Base-by-base conservation (phyloP, 2,113 vertebrate species). In the Cricetomys ansorgei region DNA sequence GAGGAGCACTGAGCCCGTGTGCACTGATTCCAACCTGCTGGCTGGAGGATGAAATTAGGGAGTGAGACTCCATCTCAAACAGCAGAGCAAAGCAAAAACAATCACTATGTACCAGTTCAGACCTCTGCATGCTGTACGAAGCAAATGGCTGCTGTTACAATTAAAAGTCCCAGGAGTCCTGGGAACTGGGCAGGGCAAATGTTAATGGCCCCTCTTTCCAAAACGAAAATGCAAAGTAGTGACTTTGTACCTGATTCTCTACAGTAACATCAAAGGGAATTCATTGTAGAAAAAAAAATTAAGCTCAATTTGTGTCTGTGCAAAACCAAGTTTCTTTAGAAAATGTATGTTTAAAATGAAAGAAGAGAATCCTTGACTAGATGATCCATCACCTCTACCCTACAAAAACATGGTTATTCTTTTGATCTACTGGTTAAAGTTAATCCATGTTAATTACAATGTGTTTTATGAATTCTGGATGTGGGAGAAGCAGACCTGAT, bases 381-480 rank as follows among this genome's bases (percentile, higher is more conserved):
- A 75, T 40, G 23, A 80, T 10, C 16, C 73, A 34, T 1, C 64
- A 86, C 81, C 50, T 12, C 91, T 85, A 91, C 84, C 15, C 27
- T 90, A 91, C 16, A 87, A 90, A 93, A 94, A 73, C 21, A 95
- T 37, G 53, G 27, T 85, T 50, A 81, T 62, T 65, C 31, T 76
- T 88, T 83, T 34, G 27, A 80, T 73, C 81, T 72, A 40, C 12
- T 91, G 37, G 55, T 80, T 37, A 94, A 89, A 72, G 92, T 92
- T 43, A 92, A 94, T 75, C 67, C 15, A 83, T 40, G 48, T 45
- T 85, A 48, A 83, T 89, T 97, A 87, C 76, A 48, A 5, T 92
- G 81, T 88, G 11, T 88, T 97, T 83, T 77, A 69, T 80, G 37
- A 19, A 89, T 89, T 96, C 83, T 88, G 7, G 84, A 91, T 29